Conservation (phyloP, 2,113 vertebrate genomes). For the Xenotilapia longispinis region DNA sequence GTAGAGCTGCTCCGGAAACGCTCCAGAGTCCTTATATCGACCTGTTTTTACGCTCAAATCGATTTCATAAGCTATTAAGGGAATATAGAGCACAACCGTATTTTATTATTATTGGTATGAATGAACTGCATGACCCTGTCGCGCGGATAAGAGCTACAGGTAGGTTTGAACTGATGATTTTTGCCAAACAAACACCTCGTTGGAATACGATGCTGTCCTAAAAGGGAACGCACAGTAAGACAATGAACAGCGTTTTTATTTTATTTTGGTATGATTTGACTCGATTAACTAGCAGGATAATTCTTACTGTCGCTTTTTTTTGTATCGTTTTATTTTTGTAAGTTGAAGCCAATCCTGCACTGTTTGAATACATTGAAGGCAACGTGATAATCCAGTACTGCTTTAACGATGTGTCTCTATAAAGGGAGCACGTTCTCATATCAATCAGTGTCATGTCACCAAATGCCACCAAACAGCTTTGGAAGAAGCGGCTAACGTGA, state of each 20-base stretch:
- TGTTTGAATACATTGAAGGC: background rate
- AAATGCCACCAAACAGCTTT: background rate
- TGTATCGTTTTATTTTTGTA: background rate
- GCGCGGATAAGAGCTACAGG: background rate
- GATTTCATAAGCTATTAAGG: background rate
- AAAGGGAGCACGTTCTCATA: background rate
- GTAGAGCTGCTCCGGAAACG: background rate
- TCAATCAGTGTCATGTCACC: background rate
- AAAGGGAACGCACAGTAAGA: background rate
- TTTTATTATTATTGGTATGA: background rate
- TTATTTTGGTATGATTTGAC: background rate
- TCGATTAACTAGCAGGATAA: rapidly evolving
- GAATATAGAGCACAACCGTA: background rate
- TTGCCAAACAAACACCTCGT: background rate
- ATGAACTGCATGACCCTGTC: background rate
- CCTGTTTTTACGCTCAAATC: background rate
- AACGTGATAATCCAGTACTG: background rate
- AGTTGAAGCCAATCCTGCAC: background rate
- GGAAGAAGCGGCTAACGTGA: constrained; percentile 5
- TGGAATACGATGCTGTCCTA: background rate
- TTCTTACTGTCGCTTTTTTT: background rate
- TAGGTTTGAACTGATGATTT: background rate
- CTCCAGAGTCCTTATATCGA: background rate
- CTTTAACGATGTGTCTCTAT: background rate
- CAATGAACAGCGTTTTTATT: background rate